Conservation (phyloP, 2,797 vertebrate species). For the Vultur gryphus region DNA sequence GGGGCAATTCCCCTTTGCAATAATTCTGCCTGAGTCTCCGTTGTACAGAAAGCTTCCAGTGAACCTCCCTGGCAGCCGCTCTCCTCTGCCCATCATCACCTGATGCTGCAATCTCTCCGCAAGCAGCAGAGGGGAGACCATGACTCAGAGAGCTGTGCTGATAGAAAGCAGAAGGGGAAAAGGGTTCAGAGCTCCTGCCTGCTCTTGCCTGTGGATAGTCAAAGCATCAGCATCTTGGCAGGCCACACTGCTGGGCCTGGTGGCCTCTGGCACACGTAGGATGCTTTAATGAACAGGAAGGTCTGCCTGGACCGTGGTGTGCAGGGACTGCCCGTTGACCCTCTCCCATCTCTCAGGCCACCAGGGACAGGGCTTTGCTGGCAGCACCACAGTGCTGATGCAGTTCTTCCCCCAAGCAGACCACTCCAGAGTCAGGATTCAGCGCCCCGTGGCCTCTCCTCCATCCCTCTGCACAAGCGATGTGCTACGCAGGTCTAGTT, state of each 20-base stretch:
- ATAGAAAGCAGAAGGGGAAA: neutral
- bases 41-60: neutral
- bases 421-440: neutral
- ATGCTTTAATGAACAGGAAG: neutral
- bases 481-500: rapidly evolving
- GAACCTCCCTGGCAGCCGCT: neutral
- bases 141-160: neutral
- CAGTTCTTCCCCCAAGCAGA: neutral
- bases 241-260: neutral
- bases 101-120: neutral
- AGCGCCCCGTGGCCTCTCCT: rapidly evolving
- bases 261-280: neutral
- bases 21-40: neutral
- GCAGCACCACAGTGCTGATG: neutral
- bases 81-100: neutral
- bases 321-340: neutral
- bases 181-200: neutral
- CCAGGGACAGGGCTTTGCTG: neutral
- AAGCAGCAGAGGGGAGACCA: neutral
- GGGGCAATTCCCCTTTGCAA: neutral
- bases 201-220: rapidly evolving
- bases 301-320: neutral
- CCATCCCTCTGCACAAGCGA: rapidly evolving
- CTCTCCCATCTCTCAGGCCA: neutral
- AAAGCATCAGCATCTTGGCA: neutral